Evolutionary conservation across 1,140 invertebrate genomes (phyloP), one percentile per base, ranked within the genome.

Genomic region (Scylla paramamosain): DNA sequence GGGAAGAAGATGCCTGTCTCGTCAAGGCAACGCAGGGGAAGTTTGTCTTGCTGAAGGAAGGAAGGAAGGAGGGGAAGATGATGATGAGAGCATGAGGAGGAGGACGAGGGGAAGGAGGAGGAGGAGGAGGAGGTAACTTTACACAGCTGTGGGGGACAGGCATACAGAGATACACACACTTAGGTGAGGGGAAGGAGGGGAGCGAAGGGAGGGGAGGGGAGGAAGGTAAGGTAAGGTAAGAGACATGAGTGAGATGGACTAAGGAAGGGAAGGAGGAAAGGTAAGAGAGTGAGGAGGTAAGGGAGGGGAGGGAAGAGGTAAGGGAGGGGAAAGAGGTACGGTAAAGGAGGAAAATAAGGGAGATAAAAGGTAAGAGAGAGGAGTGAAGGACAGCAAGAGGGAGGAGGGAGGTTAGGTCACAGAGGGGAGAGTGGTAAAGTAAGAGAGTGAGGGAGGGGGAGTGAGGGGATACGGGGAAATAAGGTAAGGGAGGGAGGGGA

Each of bases 51-150:
- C 25, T n/a, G 2, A 77, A n/a, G 67, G n/a, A 20, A 20, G 20
- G 52, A 59, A 59, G 52, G 52, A 59, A 59, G 52, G 52, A 59
- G 52, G 52, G 52, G 52, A 20, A 12, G 52, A 12, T 16, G 52
- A 59, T 59, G 20, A 16, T 16, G 20, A 16, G 45, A 39, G 45
- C 12, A 87, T 12, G 12, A 87, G 45, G 86, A 59, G 52, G 52
- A 59, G 67, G 67, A 77, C 7, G 67, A 77, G 67, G 20, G n/a
- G 67, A 20, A 77, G 67, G 67, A 77, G 67, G 67, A 77, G 67
- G 67, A 77, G 67, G 67, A 77, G 67, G 67, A 77, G 67, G n/a
- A 59, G 52, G 20, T 77, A n/a, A 77, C 67, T 77, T 77, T 77
- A 77, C 67, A 77, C 67, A 77, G 67, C 67, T 25, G 67, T n/a